Percentiles rank a stretch among this genome's conserved stretches.
Evolutionary conservation across 1,140 invertebrate genomes (phyloP).

Genomic region (Panagrolaimus sp.): DNA sequence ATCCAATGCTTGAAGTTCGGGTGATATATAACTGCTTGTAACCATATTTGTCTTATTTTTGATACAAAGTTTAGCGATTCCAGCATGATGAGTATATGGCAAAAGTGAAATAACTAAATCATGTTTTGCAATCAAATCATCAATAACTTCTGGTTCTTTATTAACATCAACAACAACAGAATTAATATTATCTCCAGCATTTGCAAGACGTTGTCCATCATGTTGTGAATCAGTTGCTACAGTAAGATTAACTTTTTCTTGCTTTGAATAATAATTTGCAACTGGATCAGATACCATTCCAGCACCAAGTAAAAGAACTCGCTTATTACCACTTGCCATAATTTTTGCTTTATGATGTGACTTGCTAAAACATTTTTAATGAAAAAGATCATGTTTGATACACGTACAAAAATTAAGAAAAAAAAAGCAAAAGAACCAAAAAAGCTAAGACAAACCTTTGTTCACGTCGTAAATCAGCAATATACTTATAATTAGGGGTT

Average conservation of each 20-base stretch:
- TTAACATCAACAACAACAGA: slow-evolving; percentile 77
- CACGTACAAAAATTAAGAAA: not conserved
- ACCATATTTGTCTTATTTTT: slow-evolving; percentile 79
- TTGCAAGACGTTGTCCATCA: slow-evolving; percentile 75
- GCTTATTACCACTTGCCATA: slow-evolving; percentile 56
- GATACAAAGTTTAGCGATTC: slow-evolving; percentile 78
- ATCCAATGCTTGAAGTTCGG: slow-evolving; percentile 74
- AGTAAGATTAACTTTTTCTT: slow-evolving; percentile 71
- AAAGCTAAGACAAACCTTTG: slow-evolving; percentile 60
- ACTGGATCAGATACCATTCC: slow-evolving; percentile 86
- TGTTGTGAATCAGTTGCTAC: slow-evolving; percentile 81
- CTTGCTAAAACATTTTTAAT: not conserved
- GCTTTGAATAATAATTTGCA: slow-evolving; percentile 82
- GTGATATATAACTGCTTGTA: slow-evolving; percentile 86
- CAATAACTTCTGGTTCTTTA: slow-evolving; percentile 68
- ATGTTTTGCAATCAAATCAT: slow-evolving; percentile 69
- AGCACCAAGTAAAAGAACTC: slow-evolving; percentile 82
- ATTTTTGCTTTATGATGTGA: slow-evolving; percentile 40
- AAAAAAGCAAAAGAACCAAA: slow-evolving; percentile 12
- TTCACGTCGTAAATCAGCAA: slow-evolving; percentile 73
- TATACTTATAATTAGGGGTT: slow-evolving; percentile 88
- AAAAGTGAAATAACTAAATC: slow-evolving; percentile 78
- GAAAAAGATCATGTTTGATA: too few species aligned
- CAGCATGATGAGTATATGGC: slow-evolving; percentile 81
- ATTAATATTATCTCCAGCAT: slow-evolving; percentile 70